phyloP scores from a whole-genome alignment of 1,140 invertebrate species.

The Calephelis virginiensis region DNA sequence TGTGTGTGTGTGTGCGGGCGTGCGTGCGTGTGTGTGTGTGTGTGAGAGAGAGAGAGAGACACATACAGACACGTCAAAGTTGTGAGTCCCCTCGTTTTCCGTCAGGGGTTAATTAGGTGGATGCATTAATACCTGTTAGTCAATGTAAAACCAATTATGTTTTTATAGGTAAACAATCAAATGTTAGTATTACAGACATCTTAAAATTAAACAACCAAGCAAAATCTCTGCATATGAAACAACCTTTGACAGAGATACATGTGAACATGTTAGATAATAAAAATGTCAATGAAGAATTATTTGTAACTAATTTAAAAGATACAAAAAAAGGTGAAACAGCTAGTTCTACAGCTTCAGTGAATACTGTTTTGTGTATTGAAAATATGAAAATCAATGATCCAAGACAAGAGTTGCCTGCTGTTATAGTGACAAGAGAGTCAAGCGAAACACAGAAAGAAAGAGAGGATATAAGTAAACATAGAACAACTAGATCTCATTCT shows the following conservation, averaged over 20 bases:
- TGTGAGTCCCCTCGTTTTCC: no score
- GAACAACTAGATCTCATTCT: conserved; percentile 47
- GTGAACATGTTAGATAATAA: conserved; percentile 49
- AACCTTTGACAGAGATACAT: conserved; percentile 53
- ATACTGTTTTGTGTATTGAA: conserved; percentile 55
- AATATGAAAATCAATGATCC: conserved; percentile 45
- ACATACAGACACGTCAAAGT: no score
- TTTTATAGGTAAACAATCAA: conserved; percentile 59
- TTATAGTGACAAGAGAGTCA: conserved; percentile 40
- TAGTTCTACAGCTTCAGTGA: conserved; percentile 48
- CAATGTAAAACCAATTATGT: not conserved
- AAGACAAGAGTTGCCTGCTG: conserved; percentile 39
- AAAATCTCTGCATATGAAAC: conserved; percentile 43
- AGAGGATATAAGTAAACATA: conserved; percentile 27
- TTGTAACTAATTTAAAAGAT: conserved; percentile 49
- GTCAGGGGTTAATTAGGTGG: no score
- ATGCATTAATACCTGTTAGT: not conserved
- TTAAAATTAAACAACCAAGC: conserved; percentile 49
- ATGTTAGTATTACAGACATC: conserved; percentile 57
- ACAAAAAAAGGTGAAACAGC: conserved; percentile 44
- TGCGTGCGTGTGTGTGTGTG: no score
- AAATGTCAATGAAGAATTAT: conserved; percentile 37
- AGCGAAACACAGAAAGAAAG: conserved; percentile 27
- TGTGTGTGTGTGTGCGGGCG: no score
- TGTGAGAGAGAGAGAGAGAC: no score